Base-by-base conservation (phyloP, 1,140 invertebrate species). In the Dreissena polymorpha region DNA sequence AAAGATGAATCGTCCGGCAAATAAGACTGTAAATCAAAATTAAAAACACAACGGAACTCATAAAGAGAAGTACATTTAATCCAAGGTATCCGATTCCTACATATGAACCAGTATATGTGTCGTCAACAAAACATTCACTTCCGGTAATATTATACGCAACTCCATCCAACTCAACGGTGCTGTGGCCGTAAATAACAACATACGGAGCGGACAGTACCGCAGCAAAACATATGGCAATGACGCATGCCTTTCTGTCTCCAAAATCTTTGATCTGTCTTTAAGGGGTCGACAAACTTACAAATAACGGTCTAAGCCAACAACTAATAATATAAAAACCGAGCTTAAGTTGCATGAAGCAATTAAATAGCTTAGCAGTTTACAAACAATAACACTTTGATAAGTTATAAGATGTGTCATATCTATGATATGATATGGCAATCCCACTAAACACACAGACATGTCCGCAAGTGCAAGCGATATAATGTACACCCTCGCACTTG, bases 221-320 rank as follows among this genome's bases (percentile, higher is more conserved):
- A 10, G 74, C 65, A 0, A 71, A 10, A 21, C 64, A 3, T 7
- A 77, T 21, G 23, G 81, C 80, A 1, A 80, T 76, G 5, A 70
- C 8, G 63, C 85, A 86, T 5, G 81, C 81, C 49, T 78, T 80
- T 55, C 76, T 79, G 64, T 78, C 71, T 6, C 70, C 83, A 70
- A 79, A 78, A 25, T 78, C 83, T 25, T 84, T 69, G 21, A 89
- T 84, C 74, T 88, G 88, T 5, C 71, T 76, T 25, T 71, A 8
- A 89, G 76, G 3, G 88, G 88, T 27, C 64, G 80, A 70, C 86
- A 89, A 8, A 89, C 86, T 71, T 86, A 83, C 25, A 86, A 80
- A 51, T 87, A 89, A 53, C 88, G 83, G 73, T 89, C 86, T 12
- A 89, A 57, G 12, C 86, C 88, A 5, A 87, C 86, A 0, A 89